Evolutionary conservation across 2,888 invertebrate species (phyloP).

Genomic region (Ametastegia equiseti): DNA sequence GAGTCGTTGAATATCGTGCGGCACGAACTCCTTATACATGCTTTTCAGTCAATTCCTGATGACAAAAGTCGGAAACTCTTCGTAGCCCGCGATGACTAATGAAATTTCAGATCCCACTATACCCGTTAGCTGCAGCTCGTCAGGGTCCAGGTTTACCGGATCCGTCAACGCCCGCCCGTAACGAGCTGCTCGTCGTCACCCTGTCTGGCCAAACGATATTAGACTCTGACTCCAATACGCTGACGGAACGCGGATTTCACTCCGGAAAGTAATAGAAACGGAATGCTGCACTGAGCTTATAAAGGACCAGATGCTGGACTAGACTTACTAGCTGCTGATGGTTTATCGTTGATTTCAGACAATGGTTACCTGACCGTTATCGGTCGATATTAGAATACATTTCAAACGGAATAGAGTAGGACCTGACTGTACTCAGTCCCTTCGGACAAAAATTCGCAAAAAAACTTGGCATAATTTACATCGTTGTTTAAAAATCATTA

Average conservation of each 20-base stretch:
- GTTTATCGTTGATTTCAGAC: not conserved
- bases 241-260: not conserved
- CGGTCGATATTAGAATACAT: not conserved
- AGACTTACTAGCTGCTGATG: not conserved
- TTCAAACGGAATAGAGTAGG: not conserved
- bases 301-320: too few species aligned
- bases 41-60: not conserved
- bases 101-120: not conserved
- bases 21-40: not conserved
- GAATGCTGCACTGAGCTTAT: too few species aligned
- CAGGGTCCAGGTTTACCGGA: not conserved
- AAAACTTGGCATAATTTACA: not conserved
- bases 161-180: not conserved
- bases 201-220: not conserved
- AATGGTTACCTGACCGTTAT: not conserved
- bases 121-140: not conserved
- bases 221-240: not conserved
- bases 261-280: too few species aligned
- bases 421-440: not conserved
- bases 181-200: slow-evolving; percentile 4
- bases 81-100: not conserved
- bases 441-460: not conserved
- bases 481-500: not conserved
- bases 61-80: not conserved
- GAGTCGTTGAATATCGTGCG: not conserved